Conservation (phyloP, 1,140 invertebrate species). For the Lepidurus arcticus region DNA sequence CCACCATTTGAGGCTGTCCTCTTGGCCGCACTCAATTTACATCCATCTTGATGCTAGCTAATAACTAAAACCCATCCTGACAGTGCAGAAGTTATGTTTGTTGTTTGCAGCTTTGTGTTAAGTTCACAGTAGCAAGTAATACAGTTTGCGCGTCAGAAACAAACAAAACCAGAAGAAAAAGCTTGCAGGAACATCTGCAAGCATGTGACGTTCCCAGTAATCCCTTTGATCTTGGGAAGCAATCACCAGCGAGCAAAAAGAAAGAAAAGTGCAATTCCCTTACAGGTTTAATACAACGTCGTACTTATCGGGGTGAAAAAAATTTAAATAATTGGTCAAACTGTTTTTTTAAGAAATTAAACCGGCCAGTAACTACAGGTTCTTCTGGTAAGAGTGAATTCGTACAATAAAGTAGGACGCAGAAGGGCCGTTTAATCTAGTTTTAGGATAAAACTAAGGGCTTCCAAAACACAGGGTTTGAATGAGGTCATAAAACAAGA, state of each 20-base stretch:
- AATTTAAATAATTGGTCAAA: too few species aligned
- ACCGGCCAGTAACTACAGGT: too few species aligned
- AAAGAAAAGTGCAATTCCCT: too few species aligned
- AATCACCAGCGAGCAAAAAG: not conserved
- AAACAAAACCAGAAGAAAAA: not conserved
- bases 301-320: too few species aligned
- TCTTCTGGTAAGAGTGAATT: not conserved
- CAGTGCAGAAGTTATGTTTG: not conserved
- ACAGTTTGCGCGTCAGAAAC: not conserved
- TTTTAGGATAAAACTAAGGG: not conserved
- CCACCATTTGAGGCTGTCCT: not conserved
- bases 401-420: not conserved
- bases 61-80: not conserved
- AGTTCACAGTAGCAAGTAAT: not conserved
- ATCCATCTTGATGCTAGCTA: constrained; percentile 9
- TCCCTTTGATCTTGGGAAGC: not conserved
- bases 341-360: too few species aligned
- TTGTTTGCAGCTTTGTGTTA: not conserved
- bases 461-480: not conserved
- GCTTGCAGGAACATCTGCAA: not conserved
- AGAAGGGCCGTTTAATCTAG: not conserved
- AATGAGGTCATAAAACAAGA: not conserved
- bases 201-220: not conserved
- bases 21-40: constrained; percentile 5
- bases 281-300: too few species aligned